Percentiles rank a stretch among this genome's conserved stretches.
phyloP scores from a whole-genome alignment of 2,797 vertebrate genomes.

The Glyptemys insculpta region DNA sequence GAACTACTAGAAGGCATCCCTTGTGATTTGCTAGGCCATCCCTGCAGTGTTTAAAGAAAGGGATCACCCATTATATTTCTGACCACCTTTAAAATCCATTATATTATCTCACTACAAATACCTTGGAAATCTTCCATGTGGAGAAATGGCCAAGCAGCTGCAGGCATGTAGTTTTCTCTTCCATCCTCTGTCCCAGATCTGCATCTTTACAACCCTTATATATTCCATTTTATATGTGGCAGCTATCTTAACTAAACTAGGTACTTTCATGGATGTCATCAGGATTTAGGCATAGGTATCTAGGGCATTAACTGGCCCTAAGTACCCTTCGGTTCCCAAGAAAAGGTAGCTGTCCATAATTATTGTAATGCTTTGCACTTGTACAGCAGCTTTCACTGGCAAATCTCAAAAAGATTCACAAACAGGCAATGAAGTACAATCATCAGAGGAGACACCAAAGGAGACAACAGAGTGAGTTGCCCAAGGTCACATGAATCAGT shows the following conservation, averaged over 20 bases:
- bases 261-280: rapidly evolving
- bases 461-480: not conserved
- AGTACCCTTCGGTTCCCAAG: not conserved
- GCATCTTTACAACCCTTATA: not conserved
- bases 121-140: conserved; percentile 54
- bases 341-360: not conserved
- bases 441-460: conserved; percentile 3
- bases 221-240: rapidly evolving
- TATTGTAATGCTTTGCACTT: not conserved
- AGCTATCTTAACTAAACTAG: not conserved
- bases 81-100: conserved; percentile 75
- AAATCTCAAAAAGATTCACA: not conserved
- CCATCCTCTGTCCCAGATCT: not conserved
- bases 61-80: conserved; percentile 27
- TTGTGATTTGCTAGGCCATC: conserved; percentile 62
- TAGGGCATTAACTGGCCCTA: not conserved
- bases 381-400: not conserved
- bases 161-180: not conserved
- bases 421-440: not conserved
- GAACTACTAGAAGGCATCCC: conserved; percentile 65
- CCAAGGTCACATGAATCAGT: not conserved
- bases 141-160: conserved; percentile 24
- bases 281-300: not conserved
- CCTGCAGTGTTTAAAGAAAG: conserved; percentile 67
- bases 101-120: conserved; percentile 30